phyloP scores from a whole-genome alignment of 92 coral and sea anemone genomes.

The Palythoa caribaeorum region DNA sequence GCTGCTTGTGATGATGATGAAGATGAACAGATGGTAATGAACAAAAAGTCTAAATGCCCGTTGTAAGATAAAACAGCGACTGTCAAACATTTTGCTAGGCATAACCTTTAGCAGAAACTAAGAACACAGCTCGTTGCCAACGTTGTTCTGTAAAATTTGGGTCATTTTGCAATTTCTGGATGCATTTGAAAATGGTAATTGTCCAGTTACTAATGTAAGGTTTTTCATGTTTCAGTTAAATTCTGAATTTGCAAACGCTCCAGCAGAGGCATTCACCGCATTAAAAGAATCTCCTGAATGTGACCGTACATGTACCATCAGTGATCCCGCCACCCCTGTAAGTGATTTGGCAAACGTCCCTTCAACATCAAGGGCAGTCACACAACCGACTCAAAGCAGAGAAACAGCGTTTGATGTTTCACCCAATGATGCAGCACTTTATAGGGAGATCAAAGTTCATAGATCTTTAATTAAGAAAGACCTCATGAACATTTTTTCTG shows the following conservation, averaged over 20 bases:
- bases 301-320: neutral
- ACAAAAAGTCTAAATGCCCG: neutral
- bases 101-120: neutral
- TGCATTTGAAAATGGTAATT: slow-evolving; percentile 10
- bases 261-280: slow-evolving; percentile 13
- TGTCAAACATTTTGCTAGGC: neutral
- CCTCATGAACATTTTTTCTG: slow-evolving; percentile 12
- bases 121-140: neutral
- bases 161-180: neutral
- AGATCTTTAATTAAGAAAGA: slow-evolving; percentile 19
- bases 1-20: slow-evolving; percentile 8
- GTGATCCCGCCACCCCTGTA: slow-evolving; percentile 19
- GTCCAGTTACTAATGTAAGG: slow-evolving; percentile 19
- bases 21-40: slow-evolving; percentile 6
- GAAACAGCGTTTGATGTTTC: slow-evolving; percentile 7
- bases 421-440: slow-evolving; percentile 3
- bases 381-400: slow-evolving; percentile 11
- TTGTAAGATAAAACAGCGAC: neutral
- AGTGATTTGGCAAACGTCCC: slow-evolving; percentile 32
- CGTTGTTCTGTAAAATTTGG: neutral
- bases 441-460: slow-evolving; percentile 27
- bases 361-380: slow-evolving; percentile 18
- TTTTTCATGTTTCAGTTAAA: slow-evolving; percentile 10
- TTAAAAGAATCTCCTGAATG: slow-evolving; percentile 11
- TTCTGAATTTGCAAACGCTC: slow-evolving; percentile 6